Base-by-base conservation (phyloP, 2,113 vertebrate species). In the Manacus vitellinus region DNA sequence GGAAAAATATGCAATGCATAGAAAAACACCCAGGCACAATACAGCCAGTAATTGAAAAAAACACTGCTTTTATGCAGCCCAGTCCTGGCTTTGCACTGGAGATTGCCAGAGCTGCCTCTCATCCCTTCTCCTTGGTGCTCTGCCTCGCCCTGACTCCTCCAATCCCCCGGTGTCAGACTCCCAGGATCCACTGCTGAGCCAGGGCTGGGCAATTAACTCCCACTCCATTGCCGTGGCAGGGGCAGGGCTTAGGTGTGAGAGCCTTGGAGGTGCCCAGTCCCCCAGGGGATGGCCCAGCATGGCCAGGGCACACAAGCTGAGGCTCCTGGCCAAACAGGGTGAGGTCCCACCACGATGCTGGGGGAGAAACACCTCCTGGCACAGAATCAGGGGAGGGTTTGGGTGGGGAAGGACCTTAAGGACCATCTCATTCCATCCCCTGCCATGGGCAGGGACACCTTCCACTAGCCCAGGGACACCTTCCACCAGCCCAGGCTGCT, bases 341-440 rank as follows among this genome's bases (percentile, higher is more conserved):
- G 27, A 41, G 47, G 16, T 54, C 62, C 52, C 8, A 14, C 23
- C 10, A 4, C 0, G 2, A 24, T 5, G 24, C 14, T 20, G 35
- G 27, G 20, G 31, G 41, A 80, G 83, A 68, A 83, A 19, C 37
- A 22, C 24, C 21, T 35, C 35, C 20, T 35, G 41, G 1, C 55
- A 23, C 0, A 5, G 55, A 35, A 35, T 35, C 41, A 5, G 33
- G 47, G 79, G 23, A 23, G 23, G 41, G 17, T 70, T 70, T 70
- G 49, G 30, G 18, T 37, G 41, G 41, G 55, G 62, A 82, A 41
- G n/a, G 25, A 23, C 30, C 47, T 41, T 12, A 35, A 27, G 75
- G 46, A 14, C 23, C n/a, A 19, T 10, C 47, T 14, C 8, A 10
- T 10, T 25, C n/a, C 71, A 39, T 33, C 25, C 35, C 25, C 55